These are phyloP conservation scores for Crypturellus tataupa DNA, from an alignment of 2,797 vertebrate genomes.

Conservation along the genomic window DNA sequence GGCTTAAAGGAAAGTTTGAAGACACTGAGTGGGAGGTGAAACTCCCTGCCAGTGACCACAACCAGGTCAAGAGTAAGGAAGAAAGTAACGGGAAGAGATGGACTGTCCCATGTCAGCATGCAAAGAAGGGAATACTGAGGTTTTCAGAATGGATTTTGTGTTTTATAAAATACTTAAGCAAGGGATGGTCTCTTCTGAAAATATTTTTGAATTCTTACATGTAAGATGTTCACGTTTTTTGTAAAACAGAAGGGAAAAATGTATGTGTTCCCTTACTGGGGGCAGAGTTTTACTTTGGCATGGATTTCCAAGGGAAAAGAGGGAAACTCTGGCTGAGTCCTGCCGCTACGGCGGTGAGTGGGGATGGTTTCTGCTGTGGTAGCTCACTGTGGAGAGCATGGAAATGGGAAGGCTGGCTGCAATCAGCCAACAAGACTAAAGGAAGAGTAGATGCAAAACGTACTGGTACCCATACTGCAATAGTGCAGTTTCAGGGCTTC, in stretches of 20 bases:
- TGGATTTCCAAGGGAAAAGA: neutral
- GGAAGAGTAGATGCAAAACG: neutral
- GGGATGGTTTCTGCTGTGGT: neutral
- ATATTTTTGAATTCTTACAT: neutral
- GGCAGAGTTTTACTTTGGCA: neutral
- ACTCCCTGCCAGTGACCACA: neutral
- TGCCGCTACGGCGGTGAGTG: fast-evolving
- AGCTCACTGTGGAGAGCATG: neutral
- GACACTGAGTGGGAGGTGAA: neutral
- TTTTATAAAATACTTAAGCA: neutral
- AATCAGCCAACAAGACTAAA: no score
- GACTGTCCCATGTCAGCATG: neutral
- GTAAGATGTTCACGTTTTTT: no score
- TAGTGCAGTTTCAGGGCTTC: neutral
- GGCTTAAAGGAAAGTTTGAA: neutral
- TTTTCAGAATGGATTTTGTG: neutral
- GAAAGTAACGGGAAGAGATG: neutral
- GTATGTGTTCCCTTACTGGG: no score
- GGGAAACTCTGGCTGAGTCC: neutral
- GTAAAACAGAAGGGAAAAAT: neutral
- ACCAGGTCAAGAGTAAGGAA: neutral
- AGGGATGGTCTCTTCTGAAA: no score
- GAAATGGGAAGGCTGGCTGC: neutral
- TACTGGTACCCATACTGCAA: no score
- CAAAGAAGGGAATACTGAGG: neutral